Conservation (phyloP, 2,888 invertebrate genomes). For the Acleris literana region DNA sequence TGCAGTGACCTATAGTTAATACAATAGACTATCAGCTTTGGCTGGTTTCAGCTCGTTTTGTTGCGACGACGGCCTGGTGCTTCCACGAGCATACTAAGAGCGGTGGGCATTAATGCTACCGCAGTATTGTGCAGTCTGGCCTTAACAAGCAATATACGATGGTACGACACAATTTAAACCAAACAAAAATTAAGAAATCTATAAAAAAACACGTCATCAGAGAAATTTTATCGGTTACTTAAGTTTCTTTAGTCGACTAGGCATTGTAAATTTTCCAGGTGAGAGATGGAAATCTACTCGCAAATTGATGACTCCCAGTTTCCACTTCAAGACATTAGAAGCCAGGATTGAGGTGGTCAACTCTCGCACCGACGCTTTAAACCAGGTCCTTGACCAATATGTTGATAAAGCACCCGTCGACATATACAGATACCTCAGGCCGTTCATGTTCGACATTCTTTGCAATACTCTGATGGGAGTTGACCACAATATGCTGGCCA, state of each 20-base stretch:
- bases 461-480: conserved; percentile 50
- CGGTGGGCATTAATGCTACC: conserved; percentile 7
- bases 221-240: neutral
- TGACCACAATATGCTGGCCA: conserved; percentile 42
- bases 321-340: conserved; percentile 49
- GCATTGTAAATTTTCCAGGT: conserved; percentile 38
- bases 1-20: conserved; percentile 5
- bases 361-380: conserved; percentile 42
- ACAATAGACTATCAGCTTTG: conserved; percentile 35
- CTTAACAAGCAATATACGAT: conserved; percentile 2
- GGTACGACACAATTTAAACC: neutral
- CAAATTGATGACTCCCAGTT: conserved; percentile 50
- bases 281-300: conserved; percentile 49
- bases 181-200: neutral
- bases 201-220: neutral
- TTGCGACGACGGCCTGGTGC: conserved; percentile 22
- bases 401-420: conserved; percentile 42
- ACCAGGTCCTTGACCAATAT: conserved; percentile 43
- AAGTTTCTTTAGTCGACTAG: no score
- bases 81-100: conserved; percentile 18
- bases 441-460: conserved; percentile 52
- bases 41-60: conserved; percentile 35
- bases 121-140: conserved; percentile 2
- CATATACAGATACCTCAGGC: conserved; percentile 48
- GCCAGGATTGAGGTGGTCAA: conserved; percentile 45